Base-by-base conservation (phyloP, 1,140 invertebrate genomes). In the Acromyrmex heyeri region DNA sequence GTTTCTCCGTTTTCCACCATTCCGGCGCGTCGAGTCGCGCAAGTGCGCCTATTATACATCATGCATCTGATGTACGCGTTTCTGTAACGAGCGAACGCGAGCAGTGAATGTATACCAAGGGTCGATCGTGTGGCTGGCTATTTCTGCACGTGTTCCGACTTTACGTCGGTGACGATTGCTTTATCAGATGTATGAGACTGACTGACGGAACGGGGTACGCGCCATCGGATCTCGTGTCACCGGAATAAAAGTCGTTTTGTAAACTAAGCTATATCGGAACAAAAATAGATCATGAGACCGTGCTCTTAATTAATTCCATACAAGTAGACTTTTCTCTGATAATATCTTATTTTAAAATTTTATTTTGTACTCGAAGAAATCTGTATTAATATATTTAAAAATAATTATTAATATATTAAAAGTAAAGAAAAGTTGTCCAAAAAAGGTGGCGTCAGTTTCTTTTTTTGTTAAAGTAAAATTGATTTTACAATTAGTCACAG, bases 181-280 rank as follows among this genome's bases (percentile, higher is more conserved):
- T 83, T 83, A 83, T 83, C 79, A 83, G 57, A 83, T 70, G 24
- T 82, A 73, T 55, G 79, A 38, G 24, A 38, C 69, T 83, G 79
- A 83, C 55, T 83, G 79, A 83, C 79, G 69, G 79, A 83, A 83
- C 79, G 69, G 79, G 79, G 69, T 75, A 70, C 53, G 79, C 38
- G 67, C 38, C 65, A 82, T 82, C 67, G 79, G 53, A 7, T 59
- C 24, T 30, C 48, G 24, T 34, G 53, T 76, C 72, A 48, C 44
- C 30, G 50, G 73, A 77, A 85, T 85, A 85, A 85, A 50, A 85
- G 72, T 64, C 72, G 21, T 44, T 77, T 77, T 44, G 21, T 24
- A 12, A 38, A 76, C n/a, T 72, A 16, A 48, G 38, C 48, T 44
- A 44, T 44, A 44, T 65, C 30, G 8, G 7, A 59, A 59, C 10